These are phyloP conservation scores for Mobula hypostoma DNA, from an alignment of 2,113 vertebrate species.

Conservation along the genomic window DNA sequence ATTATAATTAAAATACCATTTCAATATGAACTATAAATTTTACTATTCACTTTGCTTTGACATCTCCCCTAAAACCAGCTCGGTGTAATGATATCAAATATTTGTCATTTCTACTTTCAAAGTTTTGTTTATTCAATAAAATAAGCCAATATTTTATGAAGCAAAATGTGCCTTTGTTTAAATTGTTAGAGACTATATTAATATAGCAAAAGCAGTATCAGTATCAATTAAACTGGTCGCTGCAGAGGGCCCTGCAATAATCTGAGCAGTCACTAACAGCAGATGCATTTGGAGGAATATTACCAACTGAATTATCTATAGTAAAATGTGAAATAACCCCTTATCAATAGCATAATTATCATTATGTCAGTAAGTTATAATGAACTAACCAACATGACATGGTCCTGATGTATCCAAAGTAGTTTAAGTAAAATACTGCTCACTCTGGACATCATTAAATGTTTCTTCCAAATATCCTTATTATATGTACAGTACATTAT, in stretches of 20 bases:
- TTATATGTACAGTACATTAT: not conserved
- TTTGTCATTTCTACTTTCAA: constrained; percentile 17
- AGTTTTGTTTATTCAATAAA: not conserved
- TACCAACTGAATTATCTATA: not conserved
- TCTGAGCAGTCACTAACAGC: not conserved
- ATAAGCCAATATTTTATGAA: not conserved
- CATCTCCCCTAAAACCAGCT: not conserved
- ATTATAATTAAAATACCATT: constrained; percentile 2
- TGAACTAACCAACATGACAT: not conserved
- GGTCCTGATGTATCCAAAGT: not conserved
- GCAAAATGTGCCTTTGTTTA: constrained; percentile 5
- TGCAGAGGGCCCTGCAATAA: not conserved
- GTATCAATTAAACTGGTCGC: not conserved
- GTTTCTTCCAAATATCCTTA: not conserved
- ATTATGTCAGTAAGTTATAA: not conserved
- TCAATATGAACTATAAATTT: not conserved
- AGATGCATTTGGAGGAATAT: not conserved
- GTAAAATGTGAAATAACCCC: not conserved
- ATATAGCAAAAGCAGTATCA: not conserved
- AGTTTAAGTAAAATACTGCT: not conserved
- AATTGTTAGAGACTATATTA: not conserved
- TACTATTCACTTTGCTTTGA: not conserved
- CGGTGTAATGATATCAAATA: not conserved
- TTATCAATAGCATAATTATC: not conserved
- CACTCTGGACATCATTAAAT: not conserved